A percentile compares a stretch with the other conserved stretches of the same genome.
These are phyloP conservation scores for Onychomys arenicola DNA, from an alignment of 2,797 vertebrate species.

Conservation along the genomic window DNA sequence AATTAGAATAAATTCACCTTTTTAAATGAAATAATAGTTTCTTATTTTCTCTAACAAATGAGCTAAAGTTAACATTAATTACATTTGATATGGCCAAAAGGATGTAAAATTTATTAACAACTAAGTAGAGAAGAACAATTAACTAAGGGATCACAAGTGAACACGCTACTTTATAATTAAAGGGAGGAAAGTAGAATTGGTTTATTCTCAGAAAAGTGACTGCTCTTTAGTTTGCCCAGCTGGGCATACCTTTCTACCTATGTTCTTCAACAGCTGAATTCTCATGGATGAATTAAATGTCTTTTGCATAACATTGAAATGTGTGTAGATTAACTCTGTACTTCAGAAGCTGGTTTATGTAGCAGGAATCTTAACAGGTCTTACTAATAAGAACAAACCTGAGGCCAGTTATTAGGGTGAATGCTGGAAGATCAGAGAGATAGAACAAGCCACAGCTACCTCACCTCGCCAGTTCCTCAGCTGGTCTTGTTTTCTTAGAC, in stretches of 20 bases:
- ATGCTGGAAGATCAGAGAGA: too few species aligned
- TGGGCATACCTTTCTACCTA: not conserved
- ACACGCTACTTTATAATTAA: not conserved
- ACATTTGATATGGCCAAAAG: not conserved
- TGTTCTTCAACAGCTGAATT: not conserved
- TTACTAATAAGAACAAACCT: too few species aligned
- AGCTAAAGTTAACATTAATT: constrained; percentile 48
- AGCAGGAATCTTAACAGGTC: too few species aligned
- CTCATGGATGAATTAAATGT: not conserved
- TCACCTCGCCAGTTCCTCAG: too few species aligned
- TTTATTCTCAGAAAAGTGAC: not conserved
- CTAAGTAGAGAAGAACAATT: constrained; percentile 7
- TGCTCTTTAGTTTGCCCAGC: not conserved
- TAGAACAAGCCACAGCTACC: too few species aligned
- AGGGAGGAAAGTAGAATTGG: not conserved
- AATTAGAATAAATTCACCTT: constrained; percentile 3
- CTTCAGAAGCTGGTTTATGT: not conserved
- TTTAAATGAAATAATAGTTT: constrained; percentile 25
- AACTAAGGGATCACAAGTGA: not conserved
- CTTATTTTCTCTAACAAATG: not conserved
- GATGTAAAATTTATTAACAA: not conserved
- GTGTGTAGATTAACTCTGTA: not conserved
- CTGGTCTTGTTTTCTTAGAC: too few species aligned
- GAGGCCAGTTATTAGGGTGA: too few species aligned
- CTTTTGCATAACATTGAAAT: not conserved